Base-by-base conservation (phyloP, 2,888 invertebrate genomes). In the Cheilosia urbana region DNA sequence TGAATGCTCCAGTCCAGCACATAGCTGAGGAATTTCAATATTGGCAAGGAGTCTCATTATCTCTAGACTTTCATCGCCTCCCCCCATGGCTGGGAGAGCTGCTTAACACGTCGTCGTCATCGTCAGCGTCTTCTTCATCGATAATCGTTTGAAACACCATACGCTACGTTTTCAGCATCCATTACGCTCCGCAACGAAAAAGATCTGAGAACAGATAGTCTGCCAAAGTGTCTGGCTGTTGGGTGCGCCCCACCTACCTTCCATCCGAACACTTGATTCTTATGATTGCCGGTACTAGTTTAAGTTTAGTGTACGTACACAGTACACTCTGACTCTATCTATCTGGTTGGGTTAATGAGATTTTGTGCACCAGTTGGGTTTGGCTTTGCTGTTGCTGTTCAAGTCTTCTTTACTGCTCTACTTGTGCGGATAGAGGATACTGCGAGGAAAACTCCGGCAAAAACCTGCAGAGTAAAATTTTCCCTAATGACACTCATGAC, bases 11-110 rank as follows among this genome's bases (percentile, higher is more conserved):
- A 40, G 57, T 51, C 76, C 53, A 77, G 45, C 76, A 77, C 55
- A 77, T 45, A 57, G 57, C 55, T 45, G 34, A 66, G 77, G 77
- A 77, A 77, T 77, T 77, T 69, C 77, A 77, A 77, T 77, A 77
- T 77, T 62, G 62, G 77, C 57, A 55, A 69, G 37, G 57, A 62
- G 77, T 63, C 69, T 77, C 77, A 69, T 71, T 78, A 71, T 78
- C 71, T 63, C 13, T 34, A 51, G 71, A 71, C 71, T 78, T 78
- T 63, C 71, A 78, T 78, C 71, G 49, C 63, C 69, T 37, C 62
- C 9, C 47, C 55, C 9, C 9, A 24, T 77, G 40, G 21, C 53
- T 37, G 68, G 60, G 60, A 60, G 78, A 30, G 57, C 71, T 71
- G 63, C 51, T 71, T 78, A 71, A 71, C 78, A 78, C 78, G 51